Evolutionary conservation across 2,113 vertebrate species (phyloP).

Genomic region (Scophthalmus maximus): DNA sequence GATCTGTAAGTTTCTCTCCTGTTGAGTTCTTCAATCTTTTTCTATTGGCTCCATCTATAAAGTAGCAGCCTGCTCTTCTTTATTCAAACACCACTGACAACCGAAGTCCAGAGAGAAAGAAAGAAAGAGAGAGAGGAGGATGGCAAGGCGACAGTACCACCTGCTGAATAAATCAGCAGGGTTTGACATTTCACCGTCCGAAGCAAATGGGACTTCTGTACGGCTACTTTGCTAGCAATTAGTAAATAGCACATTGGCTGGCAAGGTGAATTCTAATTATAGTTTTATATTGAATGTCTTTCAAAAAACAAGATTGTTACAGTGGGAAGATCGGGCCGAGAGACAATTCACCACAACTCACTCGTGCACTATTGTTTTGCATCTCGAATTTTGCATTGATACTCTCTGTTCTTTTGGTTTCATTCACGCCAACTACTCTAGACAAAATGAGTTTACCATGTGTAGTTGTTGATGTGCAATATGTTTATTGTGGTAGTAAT

Average conservation of each 20-base stretch:
- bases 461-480: no score
- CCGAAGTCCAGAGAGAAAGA: constrained; percentile 2
- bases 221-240: background rate
- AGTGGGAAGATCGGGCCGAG: background rate
- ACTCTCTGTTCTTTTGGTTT: background rate
- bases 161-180: constrained; percentile 68
- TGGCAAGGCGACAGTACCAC: constrained; percentile 16
- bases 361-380: background rate
- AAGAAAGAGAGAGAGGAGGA: constrained; percentile 6
- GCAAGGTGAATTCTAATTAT: no score
- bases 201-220: background rate
- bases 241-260: no score
- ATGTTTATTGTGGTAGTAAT: no score
- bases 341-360: no score
- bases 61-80: background rate
- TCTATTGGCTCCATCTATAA: background rate
- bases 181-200: constrained; percentile 57
- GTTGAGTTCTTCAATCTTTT: background rate
- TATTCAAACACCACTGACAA: constrained; percentile 25
- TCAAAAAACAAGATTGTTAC: background rate
- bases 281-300: no score
- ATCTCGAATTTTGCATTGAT: background rate
- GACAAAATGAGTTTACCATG: no score
- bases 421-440: background rate
- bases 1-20: background rate